These are phyloP conservation scores for Vireo altiloquus DNA, from an alignment of 2,113 vertebrate species.

Conservation along the genomic window DNA sequence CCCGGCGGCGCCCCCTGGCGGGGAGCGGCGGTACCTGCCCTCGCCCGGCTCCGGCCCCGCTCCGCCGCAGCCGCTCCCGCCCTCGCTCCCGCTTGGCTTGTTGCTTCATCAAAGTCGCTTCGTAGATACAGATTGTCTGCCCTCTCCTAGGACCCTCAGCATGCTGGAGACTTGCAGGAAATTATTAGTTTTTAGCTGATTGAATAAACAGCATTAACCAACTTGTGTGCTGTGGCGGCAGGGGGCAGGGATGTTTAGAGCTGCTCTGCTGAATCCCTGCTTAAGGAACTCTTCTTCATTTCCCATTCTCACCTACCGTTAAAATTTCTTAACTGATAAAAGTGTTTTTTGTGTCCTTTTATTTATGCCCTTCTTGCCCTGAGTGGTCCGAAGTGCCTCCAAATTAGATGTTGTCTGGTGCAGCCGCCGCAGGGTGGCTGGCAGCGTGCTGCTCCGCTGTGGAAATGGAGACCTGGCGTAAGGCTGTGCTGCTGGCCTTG, in stretches of 20 bases:
- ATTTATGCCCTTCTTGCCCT: background rate
- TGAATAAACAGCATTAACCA: background rate
- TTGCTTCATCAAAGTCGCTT: background rate
- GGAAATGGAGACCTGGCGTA: rapidly evolving
- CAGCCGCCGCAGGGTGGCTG: background rate
- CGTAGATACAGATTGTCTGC: background rate
- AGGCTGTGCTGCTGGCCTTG: rapidly evolving
- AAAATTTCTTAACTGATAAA: background rate
- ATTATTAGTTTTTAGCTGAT: background rate
- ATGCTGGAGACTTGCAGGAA: background rate
- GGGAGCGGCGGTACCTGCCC: no score
- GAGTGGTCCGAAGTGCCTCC: background rate
- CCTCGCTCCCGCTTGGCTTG: background rate
- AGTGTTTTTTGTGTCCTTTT: background rate
- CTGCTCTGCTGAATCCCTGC: no score
- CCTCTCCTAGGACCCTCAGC: background rate
- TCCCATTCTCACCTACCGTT: background rate
- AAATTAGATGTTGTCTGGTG: rapidly evolving
- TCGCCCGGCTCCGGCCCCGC: background rate
- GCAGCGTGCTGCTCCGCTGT: rapidly evolving
- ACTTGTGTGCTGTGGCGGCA: background rate
- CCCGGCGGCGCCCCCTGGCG: no score
- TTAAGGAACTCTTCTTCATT: background rate
- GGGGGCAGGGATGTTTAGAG: background rate
- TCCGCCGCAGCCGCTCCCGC: background rate